Base-by-base conservation (phyloP, 2,888 invertebrate genomes). In the Brachycybe producta region DNA sequence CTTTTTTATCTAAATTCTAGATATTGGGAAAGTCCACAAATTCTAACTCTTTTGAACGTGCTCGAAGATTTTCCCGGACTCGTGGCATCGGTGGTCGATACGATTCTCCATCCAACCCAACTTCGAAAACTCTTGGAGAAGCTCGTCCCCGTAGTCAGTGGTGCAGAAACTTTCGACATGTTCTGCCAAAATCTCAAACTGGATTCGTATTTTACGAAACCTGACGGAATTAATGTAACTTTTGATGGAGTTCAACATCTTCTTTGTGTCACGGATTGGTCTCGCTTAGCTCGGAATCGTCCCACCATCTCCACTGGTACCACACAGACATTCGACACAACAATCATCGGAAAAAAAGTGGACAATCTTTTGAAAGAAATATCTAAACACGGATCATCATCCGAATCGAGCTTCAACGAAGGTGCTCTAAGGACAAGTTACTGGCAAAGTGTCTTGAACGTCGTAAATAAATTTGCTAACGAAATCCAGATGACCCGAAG, bases 61-160 rank as follows among this genome's bases (percentile, higher is more conserved):
- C 4, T 50, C 23, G 35, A 50, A 36, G 35, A 35, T 19, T 15
- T 50, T 24, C 50, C 50, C 13, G 36, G 34, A 17, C n/a, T 50
- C n/a, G 28, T 44, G 7, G n/a, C 43, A 13, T 24, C 27, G n/a
- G 13, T 44, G 15, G n/a, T 50, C 11, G 24, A 36, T 13, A 43
- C 44, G 3, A 11, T 41, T 19, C n/a, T 50, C 2, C 21, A 50
- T 26, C 43, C 50, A 2, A 19, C 4, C 5, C n/a, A 41, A 23
- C n/a, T 41, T 32, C 32, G 32, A 32, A 11, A 11, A 17, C 41
- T 41, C 7, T 24, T 41, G 5, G 24, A 41, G 8, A 44, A 44
- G n/a, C 30, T 44, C 44, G 27, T 17, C 11, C 7, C 44, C 5
- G n/a, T 44, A 5, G 15, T 32, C 30, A 27, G 8, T 5, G 44